Percentiles rank a stretch among this genome's conserved stretches.
Conservation (phyloP, 2,888 invertebrate genomes). For the Perizoma flavofasciatum region DNA sequence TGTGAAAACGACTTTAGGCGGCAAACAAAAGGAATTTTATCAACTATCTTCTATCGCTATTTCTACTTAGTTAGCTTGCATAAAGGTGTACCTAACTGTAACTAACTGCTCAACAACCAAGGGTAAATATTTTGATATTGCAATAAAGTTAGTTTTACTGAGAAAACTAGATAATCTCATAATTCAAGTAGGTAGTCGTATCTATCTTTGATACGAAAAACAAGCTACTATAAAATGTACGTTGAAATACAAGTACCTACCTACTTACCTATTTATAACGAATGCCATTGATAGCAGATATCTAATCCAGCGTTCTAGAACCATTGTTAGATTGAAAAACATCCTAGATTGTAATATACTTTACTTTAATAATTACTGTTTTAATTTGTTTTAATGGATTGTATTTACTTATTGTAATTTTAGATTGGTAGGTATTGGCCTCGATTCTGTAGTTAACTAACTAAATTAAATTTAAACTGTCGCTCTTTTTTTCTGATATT, state of each 20-base stretch:
- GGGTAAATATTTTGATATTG: no score
- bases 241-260: not conserved
- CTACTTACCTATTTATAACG: not conserved
- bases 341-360: not conserved
- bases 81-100: not conserved
- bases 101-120: no score
- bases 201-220: not conserved
- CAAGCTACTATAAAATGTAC: not conserved
- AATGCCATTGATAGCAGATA: conserved; percentile 12
- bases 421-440: no score
- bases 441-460: no score
- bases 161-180: not conserved
- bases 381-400: no score
- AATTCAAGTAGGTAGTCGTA: not conserved
- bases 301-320: conserved; percentile 15
- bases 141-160: not conserved
- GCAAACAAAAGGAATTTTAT: conserved; percentile 13
- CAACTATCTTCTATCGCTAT: conserved; percentile 2
- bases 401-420: no score
- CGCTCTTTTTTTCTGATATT: no score
- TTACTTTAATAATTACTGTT: not conserved
- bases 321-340: not conserved
- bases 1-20: conserved; percentile 10
- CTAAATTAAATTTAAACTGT: no score
- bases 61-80: not conserved